A percentile compares a stretch with the other conserved stretches of the same genome.
Evolutionary conservation across 2,888 invertebrate genomes (phyloP).

Genomic region (Andrena bucephala): DNA sequence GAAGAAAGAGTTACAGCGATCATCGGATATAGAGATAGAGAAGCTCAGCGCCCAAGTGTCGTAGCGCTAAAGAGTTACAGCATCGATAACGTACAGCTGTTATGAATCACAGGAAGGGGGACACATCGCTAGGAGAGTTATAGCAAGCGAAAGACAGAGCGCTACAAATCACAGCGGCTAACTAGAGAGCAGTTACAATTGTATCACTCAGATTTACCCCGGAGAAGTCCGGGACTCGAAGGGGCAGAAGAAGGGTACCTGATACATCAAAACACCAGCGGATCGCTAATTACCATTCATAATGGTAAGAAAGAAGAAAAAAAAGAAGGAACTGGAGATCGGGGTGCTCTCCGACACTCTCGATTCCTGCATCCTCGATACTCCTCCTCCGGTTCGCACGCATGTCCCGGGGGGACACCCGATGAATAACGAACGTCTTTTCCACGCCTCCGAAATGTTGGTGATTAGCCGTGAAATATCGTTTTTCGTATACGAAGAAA

Average conservation of each 20-base stretch:
- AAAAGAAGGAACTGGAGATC: slow-evolving; percentile 7
- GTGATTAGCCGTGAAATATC: slow-evolving; percentile 85
- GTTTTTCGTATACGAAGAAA: slow-evolving; percentile 83
- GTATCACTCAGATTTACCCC: not conserved
- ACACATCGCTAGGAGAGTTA: not conserved
- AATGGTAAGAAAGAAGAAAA: slow-evolving; percentile 1
- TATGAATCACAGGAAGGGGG: not conserved
- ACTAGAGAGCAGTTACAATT: not conserved
- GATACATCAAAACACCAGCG: not conserved
- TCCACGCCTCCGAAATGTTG: slow-evolving; percentile 85
- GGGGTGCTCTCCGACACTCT: slow-evolving; percentile 13
- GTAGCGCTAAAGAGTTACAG: not conserved
- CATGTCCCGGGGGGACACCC: slow-evolving; percentile 81
- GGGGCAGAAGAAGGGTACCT: not conserved
- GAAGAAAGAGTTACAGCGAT: not conserved
- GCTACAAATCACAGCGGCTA: not conserved
- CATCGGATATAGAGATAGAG: not conserved
- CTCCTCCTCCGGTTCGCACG: slow-evolving; percentile 45
- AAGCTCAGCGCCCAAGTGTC: not conserved
- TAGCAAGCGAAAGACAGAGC: not conserved
- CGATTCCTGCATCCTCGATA: slow-evolving; percentile 52
- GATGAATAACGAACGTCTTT: slow-evolving; percentile 84
- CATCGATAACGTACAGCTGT: not conserved
- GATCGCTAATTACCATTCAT: slow-evolving; percentile 10
- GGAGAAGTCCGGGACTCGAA: not conserved